These are phyloP conservation scores for Buathra laborator DNA, from an alignment of 2,888 invertebrate species.

Conservation along the genomic window DNA sequence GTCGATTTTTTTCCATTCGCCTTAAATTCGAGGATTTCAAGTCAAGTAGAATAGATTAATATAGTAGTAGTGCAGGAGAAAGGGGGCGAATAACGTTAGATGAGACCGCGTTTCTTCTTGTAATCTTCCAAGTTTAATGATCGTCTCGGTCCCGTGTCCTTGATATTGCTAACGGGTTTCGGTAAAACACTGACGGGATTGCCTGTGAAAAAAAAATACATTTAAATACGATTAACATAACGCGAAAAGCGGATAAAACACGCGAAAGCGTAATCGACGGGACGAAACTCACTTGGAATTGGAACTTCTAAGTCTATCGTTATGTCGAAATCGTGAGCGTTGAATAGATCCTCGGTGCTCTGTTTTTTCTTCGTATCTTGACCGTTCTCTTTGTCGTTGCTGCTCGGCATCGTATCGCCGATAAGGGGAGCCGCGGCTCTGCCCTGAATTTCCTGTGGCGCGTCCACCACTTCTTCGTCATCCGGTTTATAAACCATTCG, in stretches of 20 bases:
- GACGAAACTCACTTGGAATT: conserved; percentile 89
- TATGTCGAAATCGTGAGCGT: conserved; percentile 97
- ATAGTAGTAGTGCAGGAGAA: conserved; percentile 14
- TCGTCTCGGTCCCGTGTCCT: conserved; percentile 93
- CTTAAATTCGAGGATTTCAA: not conserved
- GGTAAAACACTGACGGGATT: conserved; percentile 91
- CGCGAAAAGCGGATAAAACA: not conserved
- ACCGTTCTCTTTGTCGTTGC: conserved; percentile 81
- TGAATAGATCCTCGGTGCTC: conserved; percentile 87
- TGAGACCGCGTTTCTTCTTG: conserved; percentile 96
- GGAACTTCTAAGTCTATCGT: conserved; percentile 96
- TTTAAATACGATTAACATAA: not conserved
- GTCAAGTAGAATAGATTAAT: not conserved
- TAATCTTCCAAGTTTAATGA: conserved; percentile 96
- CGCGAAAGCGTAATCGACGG: not conserved
- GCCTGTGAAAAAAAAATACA: conserved; percentile 87
- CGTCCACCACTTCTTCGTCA: conserved; percentile 77
- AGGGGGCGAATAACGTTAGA: conserved; percentile 86
- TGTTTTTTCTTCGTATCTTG: conserved; percentile 81
- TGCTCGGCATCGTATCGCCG: conserved; percentile 74
- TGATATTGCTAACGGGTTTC: conserved; percentile 90
- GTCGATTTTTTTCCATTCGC: not conserved
- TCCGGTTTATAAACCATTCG: conserved; percentile 93
- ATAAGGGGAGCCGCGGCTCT: conserved; percentile 66
- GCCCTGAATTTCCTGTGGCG: conserved; percentile 67